A percentile compares a stretch with the other conserved stretches of the same genome.
phyloP scores from a whole-genome alignment of 2,888 invertebrate genomes.

The Celastrina argiolus region DNA sequence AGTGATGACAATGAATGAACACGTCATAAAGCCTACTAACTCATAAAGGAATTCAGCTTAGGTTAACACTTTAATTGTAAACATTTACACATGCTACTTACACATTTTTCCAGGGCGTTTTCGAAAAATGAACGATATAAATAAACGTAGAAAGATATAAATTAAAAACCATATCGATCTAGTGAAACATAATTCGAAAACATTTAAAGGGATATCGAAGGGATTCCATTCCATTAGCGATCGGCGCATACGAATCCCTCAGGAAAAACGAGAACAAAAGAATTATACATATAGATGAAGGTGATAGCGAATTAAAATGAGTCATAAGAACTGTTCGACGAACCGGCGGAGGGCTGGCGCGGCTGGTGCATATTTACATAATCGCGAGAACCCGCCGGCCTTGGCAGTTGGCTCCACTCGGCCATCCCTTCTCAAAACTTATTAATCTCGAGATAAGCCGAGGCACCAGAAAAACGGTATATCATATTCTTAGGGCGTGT shows the following conservation, averaged over 20 bases:
- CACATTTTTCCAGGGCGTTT: not conserved
- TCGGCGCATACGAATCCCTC: conserved; percentile 2
- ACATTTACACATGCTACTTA: not conserved
- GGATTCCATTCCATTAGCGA: conserved; percentile 14
- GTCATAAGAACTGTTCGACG: conserved; percentile 28
- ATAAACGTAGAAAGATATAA: not conserved
- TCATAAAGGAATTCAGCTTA: too few species aligned
- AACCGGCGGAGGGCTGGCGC: conserved; percentile 31
- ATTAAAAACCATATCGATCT: not conserved
- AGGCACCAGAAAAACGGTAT: too few species aligned
- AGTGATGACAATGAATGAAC: not conserved
- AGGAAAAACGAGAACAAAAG: conserved; percentile 23
- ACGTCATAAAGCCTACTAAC: not conserved
- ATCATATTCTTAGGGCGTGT: too few species aligned
- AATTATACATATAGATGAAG: conserved; percentile 24
- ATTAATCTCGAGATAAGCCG: conserved; percentile 9
- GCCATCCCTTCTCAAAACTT: conserved; percentile 19
- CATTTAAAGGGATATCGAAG: not conserved
- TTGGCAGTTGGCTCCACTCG: conserved; percentile 48
- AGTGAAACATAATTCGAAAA: not conserved
- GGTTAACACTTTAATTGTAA: not conserved
- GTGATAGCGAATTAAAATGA: conserved; percentile 26
- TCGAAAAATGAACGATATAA: not conserved
- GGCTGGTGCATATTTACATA: conserved; percentile 62
- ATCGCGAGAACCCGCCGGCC: conserved; percentile 60